phyloP scores from a whole-genome alignment of 2,797 vertebrate species.

The Myotis planiceps region DNA sequence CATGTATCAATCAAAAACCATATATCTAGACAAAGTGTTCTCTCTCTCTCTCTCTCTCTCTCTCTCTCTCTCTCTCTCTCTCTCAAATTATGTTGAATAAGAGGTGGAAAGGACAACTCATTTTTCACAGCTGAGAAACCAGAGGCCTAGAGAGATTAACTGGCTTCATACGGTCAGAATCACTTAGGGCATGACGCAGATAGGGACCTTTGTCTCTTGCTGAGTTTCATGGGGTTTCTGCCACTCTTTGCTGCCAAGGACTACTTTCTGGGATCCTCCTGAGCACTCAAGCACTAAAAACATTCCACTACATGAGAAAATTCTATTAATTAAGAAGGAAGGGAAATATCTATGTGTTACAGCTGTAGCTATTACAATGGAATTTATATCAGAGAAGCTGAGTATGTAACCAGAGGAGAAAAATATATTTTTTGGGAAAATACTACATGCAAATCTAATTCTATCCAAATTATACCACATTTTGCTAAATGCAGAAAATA shows the following conservation, averaged over 20 bases:
- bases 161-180: background rate
- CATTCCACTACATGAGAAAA: constrained; percentile 29
- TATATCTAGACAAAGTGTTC: background rate
- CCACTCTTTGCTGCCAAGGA: constrained; percentile 33
- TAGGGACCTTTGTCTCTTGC: constrained; percentile 22
- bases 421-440: background rate
- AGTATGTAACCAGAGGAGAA: background rate
- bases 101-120: background rate
- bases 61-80: background rate
- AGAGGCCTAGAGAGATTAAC: background rate
- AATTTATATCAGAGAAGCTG: constrained; percentile 7
- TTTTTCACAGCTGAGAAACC: constrained; percentile 51
- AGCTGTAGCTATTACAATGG: background rate
- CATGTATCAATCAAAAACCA: background rate
- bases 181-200: background rate
- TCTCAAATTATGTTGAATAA: background rate
- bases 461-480: background rate
- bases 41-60: background rate
- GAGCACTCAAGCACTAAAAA: constrained; percentile 29
- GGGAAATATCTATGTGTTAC: background rate
- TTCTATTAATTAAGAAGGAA: constrained; percentile 45
- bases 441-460: background rate
- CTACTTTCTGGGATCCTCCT: constrained; percentile 37
- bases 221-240: constrained; percentile 3
- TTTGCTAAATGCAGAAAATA: constrained; percentile 21